These are phyloP conservation scores for Brachylomia viminalis DNA, from an alignment of 2,888 invertebrate genomes.

Conservation along the genomic window DNA sequence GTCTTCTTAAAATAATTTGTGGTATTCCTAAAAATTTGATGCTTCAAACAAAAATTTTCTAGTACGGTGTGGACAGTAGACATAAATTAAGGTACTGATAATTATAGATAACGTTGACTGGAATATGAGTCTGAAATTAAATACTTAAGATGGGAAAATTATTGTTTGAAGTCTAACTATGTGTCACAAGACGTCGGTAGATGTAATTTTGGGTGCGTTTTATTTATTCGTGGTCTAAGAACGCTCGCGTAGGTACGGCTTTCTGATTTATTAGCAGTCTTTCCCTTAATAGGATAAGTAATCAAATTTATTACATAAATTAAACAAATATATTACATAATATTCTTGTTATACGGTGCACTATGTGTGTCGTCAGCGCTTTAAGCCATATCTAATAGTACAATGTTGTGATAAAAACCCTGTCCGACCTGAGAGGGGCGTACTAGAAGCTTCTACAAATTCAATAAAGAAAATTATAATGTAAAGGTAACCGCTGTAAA, in stretches of 20 bases:
- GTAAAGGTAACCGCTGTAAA: background rate
- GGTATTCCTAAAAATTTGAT: slow-evolving; percentile 72
- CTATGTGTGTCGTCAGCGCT: slow-evolving; percentile 45
- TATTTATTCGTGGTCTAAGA: slow-evolving; percentile 51
- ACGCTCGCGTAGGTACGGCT: slow-evolving; percentile 56
- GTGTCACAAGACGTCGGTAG: slow-evolving; percentile 56
- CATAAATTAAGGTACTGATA: slow-evolving; percentile 81
- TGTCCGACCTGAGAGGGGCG: background rate
- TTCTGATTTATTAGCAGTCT: slow-evolving; percentile 56
- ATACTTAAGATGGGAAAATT: slow-evolving; percentile 80
- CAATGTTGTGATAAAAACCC: slow-evolving; percentile 28
- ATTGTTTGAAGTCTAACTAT: slow-evolving; percentile 81
- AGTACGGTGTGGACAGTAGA: slow-evolving; percentile 72
- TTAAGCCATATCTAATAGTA: slow-evolving; percentile 47
- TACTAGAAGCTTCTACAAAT: slow-evolving; percentile 12
- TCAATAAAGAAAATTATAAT: background rate
- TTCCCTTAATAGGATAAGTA: slow-evolving; percentile 52
- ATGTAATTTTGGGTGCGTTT: slow-evolving; percentile 45
- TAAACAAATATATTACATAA: slow-evolving; percentile 42
- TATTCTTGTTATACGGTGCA: slow-evolving; percentile 47
- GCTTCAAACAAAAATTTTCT: slow-evolving; percentile 85
- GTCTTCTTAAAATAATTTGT: slow-evolving; percentile 71
- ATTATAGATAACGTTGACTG: slow-evolving; percentile 78
- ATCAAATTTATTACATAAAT: slow-evolving; percentile 42
- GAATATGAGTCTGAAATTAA: slow-evolving; percentile 84